phyloP scores from a whole-genome alignment of 2,888 invertebrate genomes.

The Aphidius colemani region DNA sequence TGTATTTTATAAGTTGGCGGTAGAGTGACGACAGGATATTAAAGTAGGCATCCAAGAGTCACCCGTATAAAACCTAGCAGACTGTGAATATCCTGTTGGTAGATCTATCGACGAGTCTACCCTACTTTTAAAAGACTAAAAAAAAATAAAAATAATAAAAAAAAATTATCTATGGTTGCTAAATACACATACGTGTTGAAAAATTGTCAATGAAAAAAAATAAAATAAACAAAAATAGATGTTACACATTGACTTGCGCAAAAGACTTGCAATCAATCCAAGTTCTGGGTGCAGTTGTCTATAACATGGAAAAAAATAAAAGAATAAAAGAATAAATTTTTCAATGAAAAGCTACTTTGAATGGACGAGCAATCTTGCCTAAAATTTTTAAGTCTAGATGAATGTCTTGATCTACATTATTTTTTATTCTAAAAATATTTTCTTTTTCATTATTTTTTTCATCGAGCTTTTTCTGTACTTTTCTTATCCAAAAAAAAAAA shows the following conservation, averaged over 20 bases:
- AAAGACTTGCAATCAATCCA: conserved; percentile 29
- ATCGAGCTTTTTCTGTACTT: neutral
- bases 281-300: neutral
- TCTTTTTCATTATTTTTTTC: neutral
- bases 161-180: no score
- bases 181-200: neutral
- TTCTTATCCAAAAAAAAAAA: no score
- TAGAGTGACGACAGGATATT: conserved; percentile 56
- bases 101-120: conserved; percentile 17
- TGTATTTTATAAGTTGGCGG: conserved; percentile 39
- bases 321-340: neutral
- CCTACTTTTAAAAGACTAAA: conserved; percentile 27
- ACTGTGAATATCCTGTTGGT: conserved; percentile 52
- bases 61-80: conserved; percentile 44
- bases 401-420: conserved; percentile 12
- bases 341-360: conserved; percentile 20
- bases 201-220: neutral
- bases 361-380: conserved; percentile 11
- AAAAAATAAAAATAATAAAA: neutral
- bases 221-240: neutral
- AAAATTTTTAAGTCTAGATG: conserved; percentile 13
- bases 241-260: conserved; percentile 24
- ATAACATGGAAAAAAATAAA: neutral
- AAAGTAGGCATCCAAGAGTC: conserved; percentile 46
- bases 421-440: conserved; percentile 1